Conservation (phyloP, 1,140 invertebrate species). For the Ctenoplectra terminalis region DNA sequence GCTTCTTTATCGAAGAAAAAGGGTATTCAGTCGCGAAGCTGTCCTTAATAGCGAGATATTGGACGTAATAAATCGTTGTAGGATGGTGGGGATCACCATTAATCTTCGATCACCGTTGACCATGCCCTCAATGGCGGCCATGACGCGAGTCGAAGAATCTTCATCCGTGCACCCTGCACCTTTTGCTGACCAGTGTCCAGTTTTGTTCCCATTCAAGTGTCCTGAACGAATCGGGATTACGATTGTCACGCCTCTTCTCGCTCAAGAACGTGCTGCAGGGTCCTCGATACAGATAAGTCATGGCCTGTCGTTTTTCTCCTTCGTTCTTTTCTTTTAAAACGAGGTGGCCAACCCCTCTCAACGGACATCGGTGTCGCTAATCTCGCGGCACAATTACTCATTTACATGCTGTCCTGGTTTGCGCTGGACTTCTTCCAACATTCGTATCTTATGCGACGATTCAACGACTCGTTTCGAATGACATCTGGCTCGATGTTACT, state of each 20-base stretch:
- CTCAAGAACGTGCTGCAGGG: slow-evolving; percentile 39
- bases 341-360: background rate
- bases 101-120: slow-evolving; percentile 38
- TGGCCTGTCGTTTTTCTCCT: slow-evolving; percentile 7
- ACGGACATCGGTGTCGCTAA: slow-evolving; percentile 35
- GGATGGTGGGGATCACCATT: slow-evolving; percentile 4
- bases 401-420: slow-evolving; percentile 30
- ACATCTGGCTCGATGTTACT: background rate
- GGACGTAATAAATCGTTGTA: slow-evolving; percentile 3
- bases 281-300: slow-evolving; percentile 55
- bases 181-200: slow-evolving; percentile 50
- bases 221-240: slow-evolving; percentile 51
- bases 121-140: background rate
- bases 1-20: background rate
- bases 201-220: slow-evolving; percentile 46
- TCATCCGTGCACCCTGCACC: slow-evolving; percentile 23
- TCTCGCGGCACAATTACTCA: slow-evolving; percentile 48
- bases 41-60: slow-evolving; percentile 3
- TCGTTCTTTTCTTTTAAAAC: background rate
- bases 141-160: slow-evolving; percentile 31
- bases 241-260: slow-evolving; percentile 51
- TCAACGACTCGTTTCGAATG: background rate
- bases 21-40: background rate
- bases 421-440: background rate
- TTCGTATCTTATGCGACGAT: background rate